Evolutionary conservation across 2,797 vertebrate species (phyloP), one percentile per base, ranked within the genome.

Genomic region (Microctenopoma lineatum): DNA sequence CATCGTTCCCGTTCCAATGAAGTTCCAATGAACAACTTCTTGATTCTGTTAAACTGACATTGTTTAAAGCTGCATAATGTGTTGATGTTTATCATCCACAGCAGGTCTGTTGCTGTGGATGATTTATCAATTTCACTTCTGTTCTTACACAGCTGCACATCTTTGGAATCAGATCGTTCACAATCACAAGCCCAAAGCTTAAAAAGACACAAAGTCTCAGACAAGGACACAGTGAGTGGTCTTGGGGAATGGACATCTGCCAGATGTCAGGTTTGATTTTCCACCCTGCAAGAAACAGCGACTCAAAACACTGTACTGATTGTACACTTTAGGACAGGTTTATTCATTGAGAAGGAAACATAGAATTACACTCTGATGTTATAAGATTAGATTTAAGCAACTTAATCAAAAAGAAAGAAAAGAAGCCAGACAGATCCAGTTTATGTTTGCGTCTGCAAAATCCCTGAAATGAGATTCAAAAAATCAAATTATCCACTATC

Each of bases 391-490:
- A 70, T 64, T 63, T 4, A 63, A 52, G 45, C 46, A 61, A 60
- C 21, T 44, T 65, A 59, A 68, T 46, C 7, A 39, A 16, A 62
- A 52, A 55, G 38, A 12, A 48, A 14, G 46, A 26, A 36, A 15
- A 58, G 46, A 15, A 46, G 41, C 34, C 27, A 39, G 46, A 66
- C 3, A n/a, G 42, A 77, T 66, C 55, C 41, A 59, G 60, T 69
- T 81, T 45, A 48, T 65, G 60, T 66, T 77, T 66, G 63, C 13
- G 8, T 65, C 42, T 54, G 66, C 66, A 70, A 81, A 73, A 69
- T 59, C 60, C 16, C 53, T 42, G 48, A 76, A 71, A 69, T 55
- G 42, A 54, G 48, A 59, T 46, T 60, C 0, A 0, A 12, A 21
- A 66, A 74, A 69, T 77, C 26, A 71, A 68, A 71, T 75, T 18